phyloP scores from a whole-genome alignment of 64 coral and sea anemone genomes.

The Hydrozoanthus tunicans region DNA sequence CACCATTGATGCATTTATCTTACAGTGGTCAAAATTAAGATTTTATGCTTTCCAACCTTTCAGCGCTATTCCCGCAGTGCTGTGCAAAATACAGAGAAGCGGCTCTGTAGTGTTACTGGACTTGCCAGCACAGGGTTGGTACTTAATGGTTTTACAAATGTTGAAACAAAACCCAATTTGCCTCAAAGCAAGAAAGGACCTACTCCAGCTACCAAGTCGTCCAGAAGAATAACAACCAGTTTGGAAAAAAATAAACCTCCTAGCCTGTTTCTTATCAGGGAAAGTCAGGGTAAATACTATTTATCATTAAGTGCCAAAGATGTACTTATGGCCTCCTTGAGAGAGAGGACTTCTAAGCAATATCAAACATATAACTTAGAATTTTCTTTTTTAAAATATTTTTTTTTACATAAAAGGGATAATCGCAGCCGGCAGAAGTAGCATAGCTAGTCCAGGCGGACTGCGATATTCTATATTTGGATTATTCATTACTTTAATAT shows the following conservation, averaged over 20 bases:
- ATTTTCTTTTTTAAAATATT: too few relatives aligned
- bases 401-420: too few relatives aligned
- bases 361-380: constrained; percentile 31
- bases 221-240: too few relatives aligned
- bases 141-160: not conserved
- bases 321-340: constrained; percentile 12
- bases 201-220: constrained; percentile 18
- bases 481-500: too few relatives aligned
- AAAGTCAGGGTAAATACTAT: constrained; percentile 10
- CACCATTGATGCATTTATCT: not conserved
- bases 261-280: constrained; percentile 50
- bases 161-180: constrained; percentile 58
- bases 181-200: constrained; percentile 47
- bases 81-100: not conserved
- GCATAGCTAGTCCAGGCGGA: too few relatives aligned
- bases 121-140: not conserved
- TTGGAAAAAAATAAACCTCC: not conserved
- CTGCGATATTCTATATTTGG: too few relatives aligned
- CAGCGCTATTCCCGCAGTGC: not conserved
- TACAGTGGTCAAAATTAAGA: not conserved
- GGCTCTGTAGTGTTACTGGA: not conserved
- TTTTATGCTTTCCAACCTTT: not conserved
- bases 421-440: too few relatives aligned
- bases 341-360: constrained; percentile 58
- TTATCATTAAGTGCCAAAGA: constrained; percentile 62